Evolutionary conservation across 1,140 invertebrate genomes (phyloP).

Genomic region (Bombus sylvicola): DNA sequence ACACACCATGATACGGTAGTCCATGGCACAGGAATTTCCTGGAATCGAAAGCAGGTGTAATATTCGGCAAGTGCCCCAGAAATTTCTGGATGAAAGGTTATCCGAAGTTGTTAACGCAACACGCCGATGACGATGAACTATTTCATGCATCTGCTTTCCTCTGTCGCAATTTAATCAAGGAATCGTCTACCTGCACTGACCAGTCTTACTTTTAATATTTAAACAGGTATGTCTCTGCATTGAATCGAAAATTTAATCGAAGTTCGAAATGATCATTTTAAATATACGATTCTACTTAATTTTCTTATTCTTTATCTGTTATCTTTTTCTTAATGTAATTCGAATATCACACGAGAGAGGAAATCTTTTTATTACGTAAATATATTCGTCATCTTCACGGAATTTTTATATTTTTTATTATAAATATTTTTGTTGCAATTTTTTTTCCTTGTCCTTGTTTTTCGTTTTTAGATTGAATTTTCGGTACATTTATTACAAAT

Average conservation of each 20-base stretch:
- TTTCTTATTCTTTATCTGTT: no score
- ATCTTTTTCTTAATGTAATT: not conserved
- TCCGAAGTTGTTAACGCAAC: conserved; percentile 1
- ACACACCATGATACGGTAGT: conserved; percentile 22
- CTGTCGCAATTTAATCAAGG: not conserved
- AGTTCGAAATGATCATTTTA: not conserved
- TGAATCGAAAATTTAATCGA: not conserved
- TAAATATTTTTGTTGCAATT: not conserved
- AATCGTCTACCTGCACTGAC: no score
- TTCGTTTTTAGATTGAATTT: not conserved
- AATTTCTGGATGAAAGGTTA: conserved; percentile 45
- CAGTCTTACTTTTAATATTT: no score
- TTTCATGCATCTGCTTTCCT: conserved; percentile 6
- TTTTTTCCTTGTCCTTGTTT: not conserved
- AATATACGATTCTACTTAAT: not conserved
- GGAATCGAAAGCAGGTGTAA: conserved; percentile 47
- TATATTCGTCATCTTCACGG: not conserved
- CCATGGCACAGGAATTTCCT: conserved; percentile 17
- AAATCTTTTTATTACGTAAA: not conserved
- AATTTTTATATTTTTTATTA: not conserved
- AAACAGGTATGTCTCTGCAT: not conserved
- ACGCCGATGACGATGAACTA: conserved; percentile 2
- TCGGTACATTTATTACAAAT: not conserved
- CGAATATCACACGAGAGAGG: not conserved
- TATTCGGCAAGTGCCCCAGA: conserved; percentile 28